phyloP scores from a whole-genome alignment of 2,113 vertebrate genomes.

The Chloropsis hardwickii region DNA sequence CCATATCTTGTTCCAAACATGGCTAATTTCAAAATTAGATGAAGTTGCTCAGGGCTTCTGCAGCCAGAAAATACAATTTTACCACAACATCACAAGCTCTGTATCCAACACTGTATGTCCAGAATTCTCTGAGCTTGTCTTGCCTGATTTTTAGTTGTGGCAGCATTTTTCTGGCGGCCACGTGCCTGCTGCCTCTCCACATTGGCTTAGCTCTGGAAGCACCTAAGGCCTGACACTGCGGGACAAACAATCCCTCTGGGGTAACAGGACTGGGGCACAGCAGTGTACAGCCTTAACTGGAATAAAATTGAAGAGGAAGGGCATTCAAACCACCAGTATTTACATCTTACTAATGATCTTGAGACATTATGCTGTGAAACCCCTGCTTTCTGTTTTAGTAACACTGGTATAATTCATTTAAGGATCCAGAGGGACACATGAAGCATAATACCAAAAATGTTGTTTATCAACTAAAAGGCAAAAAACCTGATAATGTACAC shows the following conservation, averaged over 20 bases:
- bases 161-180: not conserved
- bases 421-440: not conserved
- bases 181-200: accelerated
- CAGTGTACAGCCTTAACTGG: not conserved
- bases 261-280: accelerated
- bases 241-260: not conserved
- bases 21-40: not conserved
- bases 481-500: not conserved
- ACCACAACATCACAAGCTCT: not conserved
- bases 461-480: not conserved
- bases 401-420: not conserved
- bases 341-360: not conserved
- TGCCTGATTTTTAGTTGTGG: not conserved
- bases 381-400: not conserved
- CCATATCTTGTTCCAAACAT: not conserved
- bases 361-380: not conserved
- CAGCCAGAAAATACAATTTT: not conserved
- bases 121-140: not conserved
- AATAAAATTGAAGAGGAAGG: not conserved
- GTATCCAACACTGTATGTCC: not conserved
- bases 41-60: not conserved
- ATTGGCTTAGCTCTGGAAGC: accelerated
- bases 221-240: accelerated
- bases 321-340: not conserved
- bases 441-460: not conserved